Evolutionary conservation across 2,888 invertebrate genomes (phyloP).

Genomic region (Saturnia pavonia): DNA sequence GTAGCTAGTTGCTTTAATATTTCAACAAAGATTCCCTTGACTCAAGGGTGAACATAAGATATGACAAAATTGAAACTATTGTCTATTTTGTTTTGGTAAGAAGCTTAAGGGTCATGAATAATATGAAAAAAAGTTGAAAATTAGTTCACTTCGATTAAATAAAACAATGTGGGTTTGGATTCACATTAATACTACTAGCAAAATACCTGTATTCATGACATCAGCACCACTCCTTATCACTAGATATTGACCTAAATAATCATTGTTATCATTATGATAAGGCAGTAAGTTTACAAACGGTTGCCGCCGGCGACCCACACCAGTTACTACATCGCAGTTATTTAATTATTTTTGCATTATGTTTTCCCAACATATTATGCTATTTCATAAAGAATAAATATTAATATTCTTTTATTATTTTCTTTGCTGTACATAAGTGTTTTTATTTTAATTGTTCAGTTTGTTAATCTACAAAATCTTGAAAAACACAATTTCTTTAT

Average conservation of each 20-base stretch:
- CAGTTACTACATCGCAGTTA: constrained; percentile 46
- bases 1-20: not conserved
- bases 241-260: constrained; percentile 75
- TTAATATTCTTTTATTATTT: too few relatives aligned
- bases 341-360: constrained; percentile 34
- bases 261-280: constrained; percentile 64
- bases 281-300: constrained; percentile 36
- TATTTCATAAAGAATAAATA: not conserved
- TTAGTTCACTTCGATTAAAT: not conserved
- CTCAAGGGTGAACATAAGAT: not conserved
- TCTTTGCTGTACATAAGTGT: too few relatives aligned
- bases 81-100: not conserved
- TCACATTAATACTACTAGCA: not conserved
- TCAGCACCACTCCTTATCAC: constrained; percentile 49
- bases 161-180: not conserved
- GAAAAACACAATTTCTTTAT: too few relatives aligned
- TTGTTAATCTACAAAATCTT: too few relatives aligned
- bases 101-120: not conserved
- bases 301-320: constrained; percentile 39
- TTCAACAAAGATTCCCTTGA: not conserved
- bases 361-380: not conserved
- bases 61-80: too few relatives aligned
- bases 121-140: not conserved
- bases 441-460: too few relatives aligned
- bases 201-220: constrained; percentile 24